phyloP scores from a whole-genome alignment of 2,888 invertebrate genomes.

The Hedychridium roseum region DNA sequence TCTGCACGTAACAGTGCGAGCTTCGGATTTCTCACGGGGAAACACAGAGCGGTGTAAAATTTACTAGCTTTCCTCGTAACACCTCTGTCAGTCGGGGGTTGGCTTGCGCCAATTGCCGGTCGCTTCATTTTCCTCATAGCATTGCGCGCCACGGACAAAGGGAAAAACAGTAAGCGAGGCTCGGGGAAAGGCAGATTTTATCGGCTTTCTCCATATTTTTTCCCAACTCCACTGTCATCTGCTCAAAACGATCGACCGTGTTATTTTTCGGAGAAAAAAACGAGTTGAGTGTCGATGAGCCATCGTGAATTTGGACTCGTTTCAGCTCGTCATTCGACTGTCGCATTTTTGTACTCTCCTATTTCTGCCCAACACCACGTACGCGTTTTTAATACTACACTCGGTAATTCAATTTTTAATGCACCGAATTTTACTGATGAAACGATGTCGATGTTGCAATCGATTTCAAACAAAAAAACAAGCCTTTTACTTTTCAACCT shows the following conservation, averaged over 20 bases:
- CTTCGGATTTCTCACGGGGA: slow-evolving; percentile 28
- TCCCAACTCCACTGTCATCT: too few relatives aligned
- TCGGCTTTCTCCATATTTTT: slow-evolving; percentile 17
- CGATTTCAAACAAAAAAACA: too few relatives aligned
- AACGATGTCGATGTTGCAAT: too few relatives aligned
- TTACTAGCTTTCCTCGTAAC: slow-evolving; percentile 29
- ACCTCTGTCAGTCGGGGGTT: slow-evolving; percentile 27
- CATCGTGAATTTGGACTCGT: slow-evolving; percentile 5
- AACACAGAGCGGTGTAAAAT: slow-evolving; percentile 22
- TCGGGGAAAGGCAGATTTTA: slow-evolving; percentile 18
- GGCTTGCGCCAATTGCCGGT: slow-evolving; percentile 22
- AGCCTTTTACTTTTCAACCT: too few relatives aligned
- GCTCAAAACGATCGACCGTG: slow-evolving; percentile 4
- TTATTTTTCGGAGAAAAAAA: slow-evolving; percentile 4
- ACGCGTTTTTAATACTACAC: too few relatives aligned
- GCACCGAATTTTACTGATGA: too few relatives aligned
- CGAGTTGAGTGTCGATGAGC: background rate
- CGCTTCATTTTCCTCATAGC: slow-evolving; percentile 29
- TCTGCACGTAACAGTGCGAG: slow-evolving; percentile 9
- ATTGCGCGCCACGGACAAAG: too few relatives aligned
- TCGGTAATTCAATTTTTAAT: too few relatives aligned
- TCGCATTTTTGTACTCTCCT: too few relatives aligned
- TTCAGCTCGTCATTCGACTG: too few relatives aligned
- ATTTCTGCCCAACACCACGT: too few relatives aligned
- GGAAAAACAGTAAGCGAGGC: too few relatives aligned